Evolutionary conservation across 2,888 invertebrate species (phyloP).

Genomic region (Archaeoteleia sp.): DNA sequence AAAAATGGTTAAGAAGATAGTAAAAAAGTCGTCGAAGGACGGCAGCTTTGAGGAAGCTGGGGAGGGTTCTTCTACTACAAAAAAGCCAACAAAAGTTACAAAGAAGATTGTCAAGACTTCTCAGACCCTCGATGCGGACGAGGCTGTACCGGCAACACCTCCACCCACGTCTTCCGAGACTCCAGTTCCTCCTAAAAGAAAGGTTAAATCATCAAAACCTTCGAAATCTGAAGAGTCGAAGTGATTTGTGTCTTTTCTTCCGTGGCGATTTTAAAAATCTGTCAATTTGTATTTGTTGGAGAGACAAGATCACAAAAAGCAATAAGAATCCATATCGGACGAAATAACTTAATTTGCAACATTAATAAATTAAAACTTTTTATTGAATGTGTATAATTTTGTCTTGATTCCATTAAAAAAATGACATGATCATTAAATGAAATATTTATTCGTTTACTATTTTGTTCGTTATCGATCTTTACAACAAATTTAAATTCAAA

Average conservation of each 20-base stretch:
- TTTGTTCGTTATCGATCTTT: no score
- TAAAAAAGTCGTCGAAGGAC: slow-evolving; percentile 63
- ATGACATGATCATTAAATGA: no score
- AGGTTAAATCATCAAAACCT: slow-evolving; percentile 63
- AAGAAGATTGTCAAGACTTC: slow-evolving; percentile 73
- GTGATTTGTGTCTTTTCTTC: slow-evolving; percentile 7
- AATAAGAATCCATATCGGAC: no score
- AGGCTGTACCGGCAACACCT: slow-evolving; percentile 76
- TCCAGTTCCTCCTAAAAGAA: slow-evolving; percentile 76
- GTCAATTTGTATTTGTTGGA: no score
- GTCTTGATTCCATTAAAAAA: no score
- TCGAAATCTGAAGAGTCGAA: slow-evolving; percentile 35
- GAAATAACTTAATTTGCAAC: no score
- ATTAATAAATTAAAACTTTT: no score
- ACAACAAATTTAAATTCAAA: no score
- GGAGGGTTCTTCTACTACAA: slow-evolving; percentile 68
- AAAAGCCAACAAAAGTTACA: slow-evolving; percentile 75
- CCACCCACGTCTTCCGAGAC: slow-evolving; percentile 67
- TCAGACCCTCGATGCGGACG: slow-evolving; percentile 72
- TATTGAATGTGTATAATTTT: no score
- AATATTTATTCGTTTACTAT: no score
- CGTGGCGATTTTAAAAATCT: no score
- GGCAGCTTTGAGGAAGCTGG: slow-evolving; percentile 58
- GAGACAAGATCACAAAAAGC: no score
- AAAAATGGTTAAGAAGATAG: slow-evolving; percentile 76